Evolutionary conservation across 2,888 invertebrate genomes (phyloP), one percentile per base, ranked within the genome.

Genomic region (Melangyna quadrimaculata): DNA sequence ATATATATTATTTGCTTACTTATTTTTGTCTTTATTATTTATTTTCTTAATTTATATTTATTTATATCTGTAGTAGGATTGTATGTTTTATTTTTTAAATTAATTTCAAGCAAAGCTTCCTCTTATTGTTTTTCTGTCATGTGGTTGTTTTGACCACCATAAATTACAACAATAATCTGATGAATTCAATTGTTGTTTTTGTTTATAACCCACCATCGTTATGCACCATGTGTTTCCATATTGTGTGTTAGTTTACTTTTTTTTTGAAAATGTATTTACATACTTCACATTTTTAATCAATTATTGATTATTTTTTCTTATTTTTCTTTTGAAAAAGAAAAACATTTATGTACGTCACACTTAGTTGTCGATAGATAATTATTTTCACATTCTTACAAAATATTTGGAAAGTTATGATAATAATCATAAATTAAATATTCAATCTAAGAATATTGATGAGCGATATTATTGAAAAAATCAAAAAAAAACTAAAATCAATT

Each of bases 371-470:
- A 65, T 65, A 17, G 17, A 37, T 48, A 29, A 67, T 67, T 32
- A 67, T 48, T 67, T 67, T 22, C 37, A 9, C 48, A 9, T 6
- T 32, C 3, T 22, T 32, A 0, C 5, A 14, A 67, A 67, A 67
- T 35, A 22, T 45, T 32, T 32, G 32, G 17, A 45, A 45, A 29
- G 19, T 29, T 14, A 32, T 65, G 19, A 65, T 65, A 45, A 65
- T 67, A 67, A 67, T 51, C 9, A 67, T 67, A 51, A 67, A 65
- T 65, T 65, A 9, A 65, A 29, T 1, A 45, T 19, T 4, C 19
- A 35, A 32, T 48, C 35, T 48, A 48, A 32, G 22, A 67, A 1
- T 17, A 51, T 22, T 67, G 51, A 22, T 51, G 67, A 51, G 51
- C 10, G 67, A 67, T 35, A 57, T 57, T n/a, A 6, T 17, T 43